Conservation (phyloP, 2,113 vertebrate genomes). For the Cynocephalus volans region DNA sequence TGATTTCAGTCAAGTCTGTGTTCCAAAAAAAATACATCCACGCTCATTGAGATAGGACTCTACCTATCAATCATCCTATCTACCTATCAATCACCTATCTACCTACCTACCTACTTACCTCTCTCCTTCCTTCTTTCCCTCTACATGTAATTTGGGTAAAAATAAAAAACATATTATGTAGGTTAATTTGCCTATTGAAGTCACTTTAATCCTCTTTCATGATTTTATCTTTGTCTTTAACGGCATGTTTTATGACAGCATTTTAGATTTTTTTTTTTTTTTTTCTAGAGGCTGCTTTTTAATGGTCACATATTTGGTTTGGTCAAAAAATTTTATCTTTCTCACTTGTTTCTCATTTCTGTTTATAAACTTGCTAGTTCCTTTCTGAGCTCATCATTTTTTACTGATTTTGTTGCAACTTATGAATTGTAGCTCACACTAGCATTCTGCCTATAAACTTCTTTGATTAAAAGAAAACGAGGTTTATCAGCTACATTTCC, state of each 20-base stretch:
- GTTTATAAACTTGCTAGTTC: not conserved
- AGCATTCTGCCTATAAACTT: not conserved
- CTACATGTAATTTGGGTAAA: not conserved
- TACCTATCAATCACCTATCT: no score
- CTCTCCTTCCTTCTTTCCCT: not conserved
- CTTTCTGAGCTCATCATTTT: not conserved
- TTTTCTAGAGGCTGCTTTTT: not conserved
- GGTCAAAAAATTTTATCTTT: not conserved
- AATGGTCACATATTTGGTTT: not conserved
- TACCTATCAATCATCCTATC: not conserved
- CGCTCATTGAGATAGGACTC: not conserved
- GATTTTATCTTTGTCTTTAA: not conserved
- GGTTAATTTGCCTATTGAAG: not conserved
- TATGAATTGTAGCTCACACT: not conserved
- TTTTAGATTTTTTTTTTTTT: not conserved
- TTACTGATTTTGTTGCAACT: not conserved
- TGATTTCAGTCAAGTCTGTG: not conserved
- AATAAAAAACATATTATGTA: not conserved
- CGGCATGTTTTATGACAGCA: not conserved
- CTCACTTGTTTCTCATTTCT: not conserved
- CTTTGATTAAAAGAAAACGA: not conserved
- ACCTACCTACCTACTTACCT: no score
- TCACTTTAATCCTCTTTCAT: not conserved
- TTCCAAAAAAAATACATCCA: not conserved
- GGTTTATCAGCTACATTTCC: not conserved